Percentiles rank a stretch among this genome's conserved stretches.
phyloP scores from a whole-genome alignment of 37 sponge, comb jelly and placozoan species.

The Cladorhizidae sp. region DNA sequence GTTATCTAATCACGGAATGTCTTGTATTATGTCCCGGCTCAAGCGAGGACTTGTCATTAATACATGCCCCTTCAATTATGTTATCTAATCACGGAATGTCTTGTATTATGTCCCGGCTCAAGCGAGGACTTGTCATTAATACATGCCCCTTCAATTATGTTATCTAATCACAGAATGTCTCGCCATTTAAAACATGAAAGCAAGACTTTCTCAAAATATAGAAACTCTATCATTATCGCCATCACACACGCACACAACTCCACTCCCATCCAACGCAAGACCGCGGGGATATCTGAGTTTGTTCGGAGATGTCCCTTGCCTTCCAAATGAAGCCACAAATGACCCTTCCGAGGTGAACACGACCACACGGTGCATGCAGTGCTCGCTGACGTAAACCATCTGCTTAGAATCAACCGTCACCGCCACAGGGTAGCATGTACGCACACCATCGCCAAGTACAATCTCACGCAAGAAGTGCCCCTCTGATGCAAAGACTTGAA shows the following conservation, averaged over 20 bases:
- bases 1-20: no score
- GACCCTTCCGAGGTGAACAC: constrained; percentile 37
- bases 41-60: no score
- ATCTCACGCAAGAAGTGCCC: constrained; percentile 31
- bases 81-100: no score
- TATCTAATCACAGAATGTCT: no score
- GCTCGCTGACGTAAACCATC: constrained; percentile 36
- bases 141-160: no score
- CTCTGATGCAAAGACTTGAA: constrained; percentile 58
- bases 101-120: no score
- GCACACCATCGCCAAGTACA: constrained; percentile 9
- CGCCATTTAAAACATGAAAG: neutral
- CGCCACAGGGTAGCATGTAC: neutral
- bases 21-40: no score
- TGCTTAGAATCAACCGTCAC: constrained; percentile 12
- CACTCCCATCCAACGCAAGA: constrained; percentile 43
- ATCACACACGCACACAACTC: constrained; percentile 61
- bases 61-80: no score
- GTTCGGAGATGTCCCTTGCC: constrained; percentile 17
- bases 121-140: no score
- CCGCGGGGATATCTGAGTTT: constrained; percentile 39
- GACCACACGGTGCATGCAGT: constrained; percentile 4
- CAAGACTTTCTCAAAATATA: neutral
- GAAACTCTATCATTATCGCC: constrained; percentile 16
- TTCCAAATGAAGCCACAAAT: constrained; percentile 48